Evolutionary conservation across 1,140 invertebrate genomes (phyloP).

Genomic region (Dryas iulia): DNA sequence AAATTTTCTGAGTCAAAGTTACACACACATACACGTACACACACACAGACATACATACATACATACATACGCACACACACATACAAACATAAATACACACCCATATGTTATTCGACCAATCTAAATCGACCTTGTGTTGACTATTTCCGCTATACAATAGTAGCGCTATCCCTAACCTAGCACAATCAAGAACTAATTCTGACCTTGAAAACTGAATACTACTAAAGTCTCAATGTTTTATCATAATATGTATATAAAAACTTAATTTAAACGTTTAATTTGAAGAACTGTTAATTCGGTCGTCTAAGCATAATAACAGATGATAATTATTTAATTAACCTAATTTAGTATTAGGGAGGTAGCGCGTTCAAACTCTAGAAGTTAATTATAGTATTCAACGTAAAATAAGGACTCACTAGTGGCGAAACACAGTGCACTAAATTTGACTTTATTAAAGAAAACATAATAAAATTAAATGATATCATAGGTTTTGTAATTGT

Average conservation of each 20-base stretch:
- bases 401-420: too few relatives aligned
- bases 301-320: too few relatives aligned
- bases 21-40: background rate
- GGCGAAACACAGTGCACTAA: too few relatives aligned
- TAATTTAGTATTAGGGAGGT: too few relatives aligned
- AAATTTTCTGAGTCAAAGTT: background rate
- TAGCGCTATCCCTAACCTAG: background rate
- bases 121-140: background rate
- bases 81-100: background rate
- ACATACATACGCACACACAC: background rate
- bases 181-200: background rate
- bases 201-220: background rate
- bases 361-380: background rate
- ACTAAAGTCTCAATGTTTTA: background rate
- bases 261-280: too few relatives aligned
- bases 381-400: too few relatives aligned
- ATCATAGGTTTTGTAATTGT: too few relatives aligned
- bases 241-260: too few relatives aligned
- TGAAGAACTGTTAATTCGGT: too few relatives aligned
- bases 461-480: too few relatives aligned
- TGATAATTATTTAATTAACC: too few relatives aligned
- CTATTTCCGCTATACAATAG: background rate
- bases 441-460: too few relatives aligned
- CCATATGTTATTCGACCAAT: background rate
- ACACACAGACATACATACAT: background rate